phyloP scores from a whole-genome alignment of 2,888 invertebrate species.

The Netelia virgata region DNA sequence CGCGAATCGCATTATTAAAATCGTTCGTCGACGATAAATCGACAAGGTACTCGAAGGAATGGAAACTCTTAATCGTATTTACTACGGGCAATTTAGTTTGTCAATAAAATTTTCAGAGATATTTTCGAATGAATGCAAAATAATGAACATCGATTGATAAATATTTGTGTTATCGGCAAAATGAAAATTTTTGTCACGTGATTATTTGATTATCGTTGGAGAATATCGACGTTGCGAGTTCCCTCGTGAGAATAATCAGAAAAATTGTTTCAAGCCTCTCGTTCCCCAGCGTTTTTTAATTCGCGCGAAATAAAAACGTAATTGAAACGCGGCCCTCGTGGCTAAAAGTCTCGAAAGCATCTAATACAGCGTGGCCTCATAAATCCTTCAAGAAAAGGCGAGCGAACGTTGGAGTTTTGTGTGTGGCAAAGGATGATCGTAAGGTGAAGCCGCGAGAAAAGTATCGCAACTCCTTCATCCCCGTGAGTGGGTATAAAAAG shows the following conservation, averaged over 20 bases:
- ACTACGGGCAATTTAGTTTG: neutral
- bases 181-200: too few relatives aligned
- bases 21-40: too few relatives aligned
- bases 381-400: slow-evolving; percentile 31
- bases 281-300: neutral
- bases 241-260: neutral
- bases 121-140: neutral
- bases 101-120: neutral
- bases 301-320: neutral
- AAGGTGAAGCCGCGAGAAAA: slow-evolving; percentile 24
- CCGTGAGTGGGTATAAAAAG: slow-evolving; percentile 4
- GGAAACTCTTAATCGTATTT: too few relatives aligned
- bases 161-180: neutral
- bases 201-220: too few relatives aligned
- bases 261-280: neutral
- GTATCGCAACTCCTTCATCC: slow-evolving; percentile 39
- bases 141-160: too few relatives aligned
- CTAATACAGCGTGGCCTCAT: neutral
- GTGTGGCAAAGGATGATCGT: slow-evolving; percentile 27
- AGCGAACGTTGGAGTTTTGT: slow-evolving; percentile 8
- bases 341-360: neutral
- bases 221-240: too few relatives aligned
- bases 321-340: neutral
- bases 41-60: too few relatives aligned
- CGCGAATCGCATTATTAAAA: too few relatives aligned